Base-by-base conservation (phyloP, 2,113 vertebrate genomes). In the Ctenodactylus gundi region DNA sequence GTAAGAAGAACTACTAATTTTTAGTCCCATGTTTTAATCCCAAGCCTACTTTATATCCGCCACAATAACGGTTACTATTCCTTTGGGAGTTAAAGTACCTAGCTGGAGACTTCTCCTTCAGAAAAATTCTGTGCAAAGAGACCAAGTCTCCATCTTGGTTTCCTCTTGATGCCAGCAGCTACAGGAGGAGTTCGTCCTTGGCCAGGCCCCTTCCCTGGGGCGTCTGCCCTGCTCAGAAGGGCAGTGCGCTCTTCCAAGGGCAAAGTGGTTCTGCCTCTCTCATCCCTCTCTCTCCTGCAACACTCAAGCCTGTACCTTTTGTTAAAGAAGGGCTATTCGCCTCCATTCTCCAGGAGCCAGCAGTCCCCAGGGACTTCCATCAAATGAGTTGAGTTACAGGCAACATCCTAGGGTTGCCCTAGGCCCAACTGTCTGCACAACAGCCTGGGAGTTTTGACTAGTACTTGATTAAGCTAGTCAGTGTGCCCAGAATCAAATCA, bases 371-470 rank as follows among this genome's bases (percentile, higher is more conserved):
- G 34, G 12, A n/a, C 44, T 31, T 2, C 51, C 9, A 46, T 31
- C 4, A 15, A 5, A 23, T n/a, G 5, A n/a, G 23, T 21, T 29
- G 17, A n/a, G 53, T 15, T 4, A 0, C 0, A 29, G 57, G 49
- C 0, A 12, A 57, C 34, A 65, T 12, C 41, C 27, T 34, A 4
- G 1, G 44, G n/a, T 7, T 6, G 25, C 41, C 25, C 12, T 34
- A 41, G 11, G 12, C 39, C 58, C 29, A 21, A 8, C 11, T n/a
- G 3, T 14, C 13, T 46, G 25, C 2, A 44, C 68, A 55, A 12
- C 36, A 53, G 25, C 8, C 73, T 1, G 31, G 7, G 36, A n/a
- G 17, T 77, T 4, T 8, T 60, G 34, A 23, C 27, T 0, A 18
- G 58, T 5, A 25, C 49, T 29, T 20, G 2, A n/a, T n/a, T 39